These are phyloP conservation scores for Carposina sasakii DNA, from an alignment of 1,140 invertebrate species.

Conservation along the genomic window DNA sequence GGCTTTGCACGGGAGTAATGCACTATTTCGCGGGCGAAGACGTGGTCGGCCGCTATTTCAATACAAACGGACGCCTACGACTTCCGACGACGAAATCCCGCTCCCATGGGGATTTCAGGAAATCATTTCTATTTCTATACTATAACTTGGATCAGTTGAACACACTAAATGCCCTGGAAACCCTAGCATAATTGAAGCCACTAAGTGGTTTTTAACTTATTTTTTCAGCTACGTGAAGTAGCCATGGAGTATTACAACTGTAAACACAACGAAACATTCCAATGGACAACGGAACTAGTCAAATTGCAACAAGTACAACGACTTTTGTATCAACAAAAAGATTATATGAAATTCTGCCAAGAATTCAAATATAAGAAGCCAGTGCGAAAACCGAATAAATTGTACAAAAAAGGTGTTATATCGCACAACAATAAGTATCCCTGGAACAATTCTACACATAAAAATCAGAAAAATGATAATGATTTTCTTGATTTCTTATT, in stretches of 20 bases:
- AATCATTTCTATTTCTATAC: too few relatives aligned
- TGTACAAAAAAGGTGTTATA: conserved; percentile 39
- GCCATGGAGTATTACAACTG: conserved; percentile 80
- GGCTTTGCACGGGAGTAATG: too few relatives aligned
- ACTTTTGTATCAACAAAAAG: conserved; percentile 49
- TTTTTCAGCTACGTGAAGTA: conserved; percentile 77
- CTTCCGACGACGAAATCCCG: too few relatives aligned
- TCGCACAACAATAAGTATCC: conserved; percentile 59
- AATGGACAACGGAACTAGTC: conserved; percentile 61
- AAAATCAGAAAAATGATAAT: conserved; percentile 38
- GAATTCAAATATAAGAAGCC: conserved; percentile 47
- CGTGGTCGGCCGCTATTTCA: too few relatives aligned
- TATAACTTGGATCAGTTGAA: too few relatives aligned
- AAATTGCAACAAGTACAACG: conserved; percentile 55
- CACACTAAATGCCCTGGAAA: too few relatives aligned
- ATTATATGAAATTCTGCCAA: conserved; percentile 48
- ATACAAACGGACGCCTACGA: too few relatives aligned
- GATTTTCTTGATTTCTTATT: conserved; percentile 43
- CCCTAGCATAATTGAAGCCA: too few relatives aligned
- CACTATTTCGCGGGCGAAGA: too few relatives aligned
- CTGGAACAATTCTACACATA: conserved; percentile 53
- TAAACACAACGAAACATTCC: conserved; percentile 68
- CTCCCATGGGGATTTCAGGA: too few relatives aligned
- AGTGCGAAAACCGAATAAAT: conserved; percentile 23
- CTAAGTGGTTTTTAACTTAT: too few relatives aligned